Conservation (phyloP, 2,888 invertebrate genomes). For the Cephalotes varians region DNA sequence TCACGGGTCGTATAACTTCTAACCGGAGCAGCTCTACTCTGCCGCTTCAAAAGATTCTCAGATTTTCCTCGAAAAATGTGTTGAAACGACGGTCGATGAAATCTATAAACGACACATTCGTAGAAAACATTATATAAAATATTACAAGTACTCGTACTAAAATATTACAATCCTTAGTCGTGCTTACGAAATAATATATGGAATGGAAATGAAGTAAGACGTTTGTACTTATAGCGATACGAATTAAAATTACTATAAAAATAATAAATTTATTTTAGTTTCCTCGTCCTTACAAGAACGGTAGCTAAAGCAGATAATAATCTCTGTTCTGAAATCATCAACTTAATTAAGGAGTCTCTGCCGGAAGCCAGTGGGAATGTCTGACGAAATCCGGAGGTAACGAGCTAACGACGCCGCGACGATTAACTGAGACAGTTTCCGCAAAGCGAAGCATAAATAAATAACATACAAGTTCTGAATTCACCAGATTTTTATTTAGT, state of each 20-base stretch:
- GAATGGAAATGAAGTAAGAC: background rate
- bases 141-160: background rate
- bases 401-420: slow-evolving; percentile 20
- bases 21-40: background rate
- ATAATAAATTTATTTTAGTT: background rate
- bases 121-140: background rate
- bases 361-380: slow-evolving; percentile 2
- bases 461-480: background rate
- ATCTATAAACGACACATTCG: background rate
- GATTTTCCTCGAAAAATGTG: background rate
- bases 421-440: slow-evolving; percentile 14
- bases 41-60: background rate
- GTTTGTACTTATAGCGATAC: background rate
- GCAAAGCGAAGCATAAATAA: background rate
- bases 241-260: background rate
- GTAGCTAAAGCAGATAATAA: background rate
- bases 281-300: too few relatives aligned
- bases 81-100: background rate
- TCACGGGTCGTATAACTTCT: slow-evolving; percentile 28
- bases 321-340: slow-evolving; percentile 22
- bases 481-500: background rate
- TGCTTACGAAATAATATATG: background rate
- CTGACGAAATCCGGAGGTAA: slow-evolving; percentile 30
- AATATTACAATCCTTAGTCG: background rate
- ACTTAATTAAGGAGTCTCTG: slow-evolving; percentile 27